A percentile compares a stretch with the other conserved stretches of the same genome.
These are phyloP conservation scores for Drosophila kokeensis DNA, from an alignment of 2,888 invertebrate species.

Conservation along the genomic window DNA sequence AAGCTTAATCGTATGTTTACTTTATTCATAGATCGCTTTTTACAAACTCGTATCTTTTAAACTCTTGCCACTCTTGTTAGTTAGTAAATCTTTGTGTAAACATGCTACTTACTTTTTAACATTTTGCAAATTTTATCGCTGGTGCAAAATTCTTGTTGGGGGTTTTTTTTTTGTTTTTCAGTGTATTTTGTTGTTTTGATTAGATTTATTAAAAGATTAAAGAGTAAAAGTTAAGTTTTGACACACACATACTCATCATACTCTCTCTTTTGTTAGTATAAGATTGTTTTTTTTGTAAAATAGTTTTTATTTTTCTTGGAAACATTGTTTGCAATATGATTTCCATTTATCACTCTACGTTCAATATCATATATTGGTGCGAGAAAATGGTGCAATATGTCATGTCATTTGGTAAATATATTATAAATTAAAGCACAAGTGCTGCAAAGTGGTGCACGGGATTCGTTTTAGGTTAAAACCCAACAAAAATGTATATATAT, in stretches of 20 bases:
- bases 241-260: constrained; percentile 53
- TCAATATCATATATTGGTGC: constrained; percentile 79
- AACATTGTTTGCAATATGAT: constrained; percentile 32
- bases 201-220: constrained; percentile 52
- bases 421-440: constrained; percentile 47
- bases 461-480: constrained; percentile 13
- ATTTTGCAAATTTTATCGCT: constrained; percentile 37
- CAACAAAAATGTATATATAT: constrained; percentile 23
- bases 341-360: constrained; percentile 71
- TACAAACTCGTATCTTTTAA: constrained; percentile 35
- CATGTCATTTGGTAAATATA: constrained; percentile 25
- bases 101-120: constrained; percentile 67
- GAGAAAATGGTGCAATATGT: constrained; percentile 69
- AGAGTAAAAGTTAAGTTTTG: constrained; percentile 51
- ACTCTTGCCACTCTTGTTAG: constrained; percentile 24
- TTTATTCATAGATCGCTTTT: constrained; percentile 56
- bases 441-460: constrained; percentile 51
- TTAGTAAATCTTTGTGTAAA: constrained; percentile 55
- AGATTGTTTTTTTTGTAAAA: constrained; percentile 54
- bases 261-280: constrained; percentile 45
- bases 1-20: constrained; percentile 58
- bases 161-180: constrained; percentile 8
- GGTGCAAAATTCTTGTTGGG: constrained; percentile 54
- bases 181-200: constrained; percentile 14
- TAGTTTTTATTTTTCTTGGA: constrained; percentile 51